Percentiles rank a stretch among this genome's conserved stretches.
phyloP scores from a whole-genome alignment of 2,797 vertebrate genomes.

The Sphenodon punctatus region DNA sequence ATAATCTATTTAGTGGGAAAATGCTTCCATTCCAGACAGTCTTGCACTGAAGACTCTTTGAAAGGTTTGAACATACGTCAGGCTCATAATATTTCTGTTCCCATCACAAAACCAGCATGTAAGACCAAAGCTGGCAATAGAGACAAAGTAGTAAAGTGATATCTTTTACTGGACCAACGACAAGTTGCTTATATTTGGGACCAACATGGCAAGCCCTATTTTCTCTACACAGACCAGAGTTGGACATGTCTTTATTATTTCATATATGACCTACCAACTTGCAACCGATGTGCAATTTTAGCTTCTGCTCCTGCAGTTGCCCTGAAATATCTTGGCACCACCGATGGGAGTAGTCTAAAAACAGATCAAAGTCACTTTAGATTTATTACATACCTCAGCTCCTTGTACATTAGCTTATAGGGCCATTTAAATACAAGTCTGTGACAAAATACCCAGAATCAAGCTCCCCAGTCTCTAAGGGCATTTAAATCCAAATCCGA shows the following conservation, averaged over 20 bases:
- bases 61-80: neutral
- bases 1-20: neutral
- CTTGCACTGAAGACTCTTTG: neutral
- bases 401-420: accelerated
- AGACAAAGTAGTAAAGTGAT: too few relatives aligned
- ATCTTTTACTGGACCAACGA: too few relatives aligned
- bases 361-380: too few relatives aligned
- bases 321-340: conserved; percentile 74
- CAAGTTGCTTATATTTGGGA: too few relatives aligned
- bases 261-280: conserved; percentile 36
- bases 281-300: conserved; percentile 73
- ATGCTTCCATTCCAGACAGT: neutral
- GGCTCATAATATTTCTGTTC: neutral
- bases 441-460: accelerated
- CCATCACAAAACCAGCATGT: accelerated
- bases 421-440: neutral
- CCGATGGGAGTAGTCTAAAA: conserved; percentile 70
- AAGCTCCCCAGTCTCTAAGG: too few relatives aligned
- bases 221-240: neutral
- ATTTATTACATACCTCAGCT: neutral
- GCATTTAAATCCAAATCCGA: too few relatives aligned
- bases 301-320: conserved; percentile 71
- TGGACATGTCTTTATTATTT: neutral
- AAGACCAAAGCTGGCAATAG: too few relatives aligned
- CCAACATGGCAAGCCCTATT: too few relatives aligned